Percentiles rank a stretch among this genome's conserved stretches.
These are phyloP conservation scores for Todiramphus saurophagus DNA, from an alignment of 2,113 vertebrate genomes.

Conservation along the genomic window DNA sequence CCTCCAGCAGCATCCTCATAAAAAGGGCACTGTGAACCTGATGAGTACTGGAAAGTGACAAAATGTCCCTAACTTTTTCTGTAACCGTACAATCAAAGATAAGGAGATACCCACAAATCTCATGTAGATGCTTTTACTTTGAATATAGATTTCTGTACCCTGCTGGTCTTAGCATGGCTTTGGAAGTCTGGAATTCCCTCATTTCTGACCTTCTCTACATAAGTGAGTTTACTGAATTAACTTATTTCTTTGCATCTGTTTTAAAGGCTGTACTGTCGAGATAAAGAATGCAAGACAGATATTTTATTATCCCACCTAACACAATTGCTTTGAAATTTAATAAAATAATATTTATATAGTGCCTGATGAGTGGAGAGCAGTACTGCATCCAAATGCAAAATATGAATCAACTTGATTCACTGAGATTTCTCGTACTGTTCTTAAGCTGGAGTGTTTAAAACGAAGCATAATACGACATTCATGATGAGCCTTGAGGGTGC, in stretches of 20 bases:
- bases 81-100: not conserved
- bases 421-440: not conserved
- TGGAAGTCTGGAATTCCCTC: not conserved
- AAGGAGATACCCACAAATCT: not conserved
- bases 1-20: not conserved
- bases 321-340: constrained; percentile 34
- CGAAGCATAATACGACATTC: not conserved
- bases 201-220: accelerated
- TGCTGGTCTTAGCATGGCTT: not conserved
- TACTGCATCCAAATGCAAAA: not conserved
- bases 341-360: constrained; percentile 32
- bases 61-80: not conserved
- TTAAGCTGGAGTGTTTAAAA: constrained; percentile 26
- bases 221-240: not conserved
- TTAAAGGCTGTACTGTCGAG: not conserved
- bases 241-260: not conserved
- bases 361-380: not conserved
- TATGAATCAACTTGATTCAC: not conserved
- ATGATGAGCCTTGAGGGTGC: constrained; percentile 15
- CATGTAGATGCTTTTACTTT: not conserved
- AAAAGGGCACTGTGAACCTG: not conserved
- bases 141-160: not conserved
- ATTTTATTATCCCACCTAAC: constrained; percentile 9
- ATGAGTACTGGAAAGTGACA: not conserved
- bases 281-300: not conserved